Conservation (phyloP, 2,797 vertebrate genomes). For the Alectoris magna region DNA sequence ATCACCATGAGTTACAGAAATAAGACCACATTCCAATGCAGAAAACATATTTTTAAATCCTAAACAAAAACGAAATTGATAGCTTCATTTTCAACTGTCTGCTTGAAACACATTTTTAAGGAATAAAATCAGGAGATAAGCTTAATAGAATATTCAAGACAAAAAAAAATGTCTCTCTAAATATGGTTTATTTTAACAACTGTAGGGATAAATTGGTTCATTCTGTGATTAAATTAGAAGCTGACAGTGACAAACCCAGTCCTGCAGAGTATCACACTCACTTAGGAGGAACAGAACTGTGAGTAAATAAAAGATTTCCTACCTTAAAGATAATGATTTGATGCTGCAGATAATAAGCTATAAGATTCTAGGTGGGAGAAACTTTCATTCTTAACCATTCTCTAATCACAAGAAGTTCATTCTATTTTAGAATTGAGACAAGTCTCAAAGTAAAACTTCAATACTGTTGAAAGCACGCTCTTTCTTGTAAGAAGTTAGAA, state of each 20-base stretch:
- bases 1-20: background rate
- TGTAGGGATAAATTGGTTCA: conserved; percentile 25
- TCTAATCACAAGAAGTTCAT: background rate
- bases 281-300: background rate
- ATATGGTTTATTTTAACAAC: conserved; percentile 28
- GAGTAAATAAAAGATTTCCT: background rate
- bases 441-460: conserved; percentile 61
- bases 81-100: background rate
- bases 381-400: background rate
- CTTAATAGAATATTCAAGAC: background rate
- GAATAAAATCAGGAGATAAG: background rate
- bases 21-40: conserved; percentile 5
- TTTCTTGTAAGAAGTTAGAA: conserved; percentile 11
- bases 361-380: background rate
- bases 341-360: background rate
- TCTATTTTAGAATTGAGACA: conserved; percentile 38
- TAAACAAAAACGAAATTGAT: conserved; percentile 7
- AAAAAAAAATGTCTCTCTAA: background rate
- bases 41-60: background rate
- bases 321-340: background rate
- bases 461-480: conserved; percentile 45
- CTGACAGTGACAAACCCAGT: background rate
- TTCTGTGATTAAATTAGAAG: conserved; percentile 25
- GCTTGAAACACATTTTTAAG: background rate
- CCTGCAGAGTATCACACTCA: background rate